phyloP scores from a whole-genome alignment of 2,797 vertebrate species.

The Mormyrus proboscirostris region DNA sequence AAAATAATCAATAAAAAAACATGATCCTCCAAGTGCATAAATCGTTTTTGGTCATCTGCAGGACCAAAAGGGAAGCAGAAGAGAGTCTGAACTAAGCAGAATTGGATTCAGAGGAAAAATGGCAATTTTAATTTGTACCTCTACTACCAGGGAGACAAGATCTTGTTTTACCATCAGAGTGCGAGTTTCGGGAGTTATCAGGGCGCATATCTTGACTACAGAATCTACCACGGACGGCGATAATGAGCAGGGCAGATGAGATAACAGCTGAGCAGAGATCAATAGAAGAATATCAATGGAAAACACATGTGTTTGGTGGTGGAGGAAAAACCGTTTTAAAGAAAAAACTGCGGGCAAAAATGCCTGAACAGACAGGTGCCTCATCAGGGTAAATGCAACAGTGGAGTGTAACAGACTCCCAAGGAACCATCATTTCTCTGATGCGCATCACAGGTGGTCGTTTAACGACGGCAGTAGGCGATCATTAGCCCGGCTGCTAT shows the following conservation, averaged over 20 bases:
- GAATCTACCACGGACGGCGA: background rate
- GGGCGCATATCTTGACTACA: background rate
- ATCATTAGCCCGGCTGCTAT: background rate
- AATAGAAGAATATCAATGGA: background rate
- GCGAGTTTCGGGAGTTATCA: constrained; percentile 29
- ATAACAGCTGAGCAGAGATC: background rate
- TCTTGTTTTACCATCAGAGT: constrained; percentile 52
- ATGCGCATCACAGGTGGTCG: background rate
- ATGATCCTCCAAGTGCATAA: constrained; percentile 41
- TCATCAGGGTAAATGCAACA: background rate
- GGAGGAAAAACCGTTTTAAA: background rate
- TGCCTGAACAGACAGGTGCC: background rate
- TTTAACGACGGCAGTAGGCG: background rate
- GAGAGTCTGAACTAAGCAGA: constrained; percentile 32
- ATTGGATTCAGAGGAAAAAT: constrained; percentile 55
- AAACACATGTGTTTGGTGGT: background rate
- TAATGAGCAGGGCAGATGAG: background rate
- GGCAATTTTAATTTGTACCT: constrained; percentile 66
- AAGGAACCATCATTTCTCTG: background rate
- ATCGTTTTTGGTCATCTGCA: background rate
- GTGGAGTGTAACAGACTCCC: background rate
- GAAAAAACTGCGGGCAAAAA: background rate
- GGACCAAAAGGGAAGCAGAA: background rate
- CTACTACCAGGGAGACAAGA: constrained; percentile 55
- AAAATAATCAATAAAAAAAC: constrained; percentile 1